A percentile compares a stretch with the other conserved stretches of the same genome.
Evolutionary conservation across 2,888 invertebrate species (phyloP).

Genomic region (Protonemura montana): DNA sequence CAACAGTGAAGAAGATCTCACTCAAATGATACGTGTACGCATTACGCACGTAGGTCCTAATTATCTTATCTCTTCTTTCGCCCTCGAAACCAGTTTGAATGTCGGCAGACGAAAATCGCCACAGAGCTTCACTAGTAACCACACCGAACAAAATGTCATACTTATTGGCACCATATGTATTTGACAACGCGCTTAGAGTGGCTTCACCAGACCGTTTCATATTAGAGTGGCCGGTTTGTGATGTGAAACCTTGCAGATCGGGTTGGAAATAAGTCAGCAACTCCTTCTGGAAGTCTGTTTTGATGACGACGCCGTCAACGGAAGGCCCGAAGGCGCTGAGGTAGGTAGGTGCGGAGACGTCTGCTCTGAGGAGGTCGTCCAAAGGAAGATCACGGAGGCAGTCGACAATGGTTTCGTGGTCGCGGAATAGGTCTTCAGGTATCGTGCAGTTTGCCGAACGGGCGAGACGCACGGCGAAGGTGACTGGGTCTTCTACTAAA

Average conservation of each 20-base stretch:
- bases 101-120: slow-evolving; percentile 86
- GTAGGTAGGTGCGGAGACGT: slow-evolving; percentile 80
- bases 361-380: slow-evolving; percentile 76
- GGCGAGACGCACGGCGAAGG: slow-evolving; percentile 81
- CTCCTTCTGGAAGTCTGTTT: slow-evolving; percentile 84
- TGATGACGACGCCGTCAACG: slow-evolving; percentile 92
- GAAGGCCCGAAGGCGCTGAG: slow-evolving; percentile 91
- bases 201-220: slow-evolving; percentile 68
- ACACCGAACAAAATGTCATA: slow-evolving; percentile 91
- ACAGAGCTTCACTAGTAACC: slow-evolving; percentile 90
- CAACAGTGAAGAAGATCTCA: slow-evolving; percentile 95
- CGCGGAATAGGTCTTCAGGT: slow-evolving; percentile 80
- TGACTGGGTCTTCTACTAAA: slow-evolving; percentile 83
- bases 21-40: slow-evolving; percentile 94
- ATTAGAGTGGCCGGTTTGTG: slow-evolving; percentile 62
- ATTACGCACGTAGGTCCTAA: slow-evolving; percentile 89
- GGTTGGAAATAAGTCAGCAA: slow-evolving; percentile 71
- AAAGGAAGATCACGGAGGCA: slow-evolving; percentile 80
- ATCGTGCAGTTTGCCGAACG: slow-evolving; percentile 82
- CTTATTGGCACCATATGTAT: slow-evolving; percentile 59
- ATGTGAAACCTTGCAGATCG: slow-evolving; percentile 42
- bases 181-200: slow-evolving; percentile 58
- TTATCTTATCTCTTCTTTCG: slow-evolving; percentile 83
- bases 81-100: slow-evolving; percentile 83
- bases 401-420: slow-evolving; percentile 85